phyloP scores from a whole-genome alignment of 2,797 vertebrate species.

The Pantherophis alleghaniensis region DNA sequence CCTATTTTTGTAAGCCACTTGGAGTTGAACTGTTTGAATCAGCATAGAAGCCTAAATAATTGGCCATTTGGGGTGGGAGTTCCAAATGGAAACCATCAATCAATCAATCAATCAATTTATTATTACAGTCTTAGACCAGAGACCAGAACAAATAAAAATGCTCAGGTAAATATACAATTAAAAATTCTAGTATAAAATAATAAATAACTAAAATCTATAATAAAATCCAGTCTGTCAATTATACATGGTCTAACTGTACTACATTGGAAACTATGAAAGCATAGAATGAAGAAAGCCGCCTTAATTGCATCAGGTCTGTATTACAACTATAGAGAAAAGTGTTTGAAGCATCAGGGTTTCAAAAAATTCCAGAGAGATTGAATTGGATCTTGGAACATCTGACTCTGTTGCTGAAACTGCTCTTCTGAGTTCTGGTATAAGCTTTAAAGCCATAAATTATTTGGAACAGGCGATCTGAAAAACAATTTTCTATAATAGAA shows the following conservation, averaged over 20 bases:
- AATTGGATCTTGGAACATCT: background rate
- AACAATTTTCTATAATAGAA: background rate
- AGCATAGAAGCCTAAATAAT: background rate
- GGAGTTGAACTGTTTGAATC: background rate
- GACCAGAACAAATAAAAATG: no score
- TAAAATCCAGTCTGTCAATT: no score
- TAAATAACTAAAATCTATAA: no score
- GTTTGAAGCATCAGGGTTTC: background rate
- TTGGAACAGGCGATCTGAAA: background rate
- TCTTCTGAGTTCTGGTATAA: background rate
- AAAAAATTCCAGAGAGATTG: background rate
- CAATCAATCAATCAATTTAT: no score
- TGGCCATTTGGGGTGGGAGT: background rate
- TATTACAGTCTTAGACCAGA: no score
- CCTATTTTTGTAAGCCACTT: background rate
- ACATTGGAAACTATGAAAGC: background rate
- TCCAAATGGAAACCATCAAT: background rate
- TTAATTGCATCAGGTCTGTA: background rate
- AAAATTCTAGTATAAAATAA: no score
- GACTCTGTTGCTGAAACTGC: background rate
- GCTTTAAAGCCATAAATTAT: background rate
- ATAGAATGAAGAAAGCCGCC: background rate
- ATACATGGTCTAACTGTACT: no score
- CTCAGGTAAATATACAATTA: no score
- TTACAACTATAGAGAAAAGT: background rate